Base-by-base conservation (phyloP, 2,113 vertebrate genomes). In the Zosterops borbonicus region DNA sequence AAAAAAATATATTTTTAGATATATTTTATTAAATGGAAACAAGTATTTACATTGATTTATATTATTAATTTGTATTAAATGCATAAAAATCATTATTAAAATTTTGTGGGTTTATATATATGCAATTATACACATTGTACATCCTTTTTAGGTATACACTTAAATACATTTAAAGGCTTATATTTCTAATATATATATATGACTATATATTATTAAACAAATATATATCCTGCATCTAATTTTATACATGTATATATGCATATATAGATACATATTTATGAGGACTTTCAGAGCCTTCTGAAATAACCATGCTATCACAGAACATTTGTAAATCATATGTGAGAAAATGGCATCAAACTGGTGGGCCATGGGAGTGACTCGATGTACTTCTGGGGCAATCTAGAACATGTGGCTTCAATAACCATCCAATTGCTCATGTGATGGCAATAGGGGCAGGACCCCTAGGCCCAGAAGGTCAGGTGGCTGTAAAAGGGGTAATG, bases 301-400 rank as follows among this genome's bases (percentile, higher is more conserved):
- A 63, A 77, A 7, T 28, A 71, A 58, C 16, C 2, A 19, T 12
- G 4, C 0, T 0, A 42, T 23, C 29, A 77, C 20, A 71, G 20
- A 39, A 6, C 4, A 3, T 59, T 39, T 18, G 9, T 35, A 55
- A 55, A 41, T 42, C 14, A 8, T 9, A 8, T 8, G 22, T 55
- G 42, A 67, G 29, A 41, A 67, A 67, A 52, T 6, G 4, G 3
- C 29, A 62, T 37, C 20, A n/a, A 3, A 15, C 4, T 10, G 1
- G 6, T 23, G 20, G 41, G 14, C 52, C 24, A 4, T 23, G 14
- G 14, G 9, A 56, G 13, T 22, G 28, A 12, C 17, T 64, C 35
- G 18, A 28, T 59, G 19, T 35, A 25, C 18, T 73, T 58, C 20
- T 84, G 31, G 3, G 18, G 9, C 33, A 60, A 39, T 37, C 7